Evolutionary conservation across 2,888 invertebrate genomes (phyloP), one percentile per base, ranked within the genome.

Genomic region (Fabriciana adippe): DNA sequence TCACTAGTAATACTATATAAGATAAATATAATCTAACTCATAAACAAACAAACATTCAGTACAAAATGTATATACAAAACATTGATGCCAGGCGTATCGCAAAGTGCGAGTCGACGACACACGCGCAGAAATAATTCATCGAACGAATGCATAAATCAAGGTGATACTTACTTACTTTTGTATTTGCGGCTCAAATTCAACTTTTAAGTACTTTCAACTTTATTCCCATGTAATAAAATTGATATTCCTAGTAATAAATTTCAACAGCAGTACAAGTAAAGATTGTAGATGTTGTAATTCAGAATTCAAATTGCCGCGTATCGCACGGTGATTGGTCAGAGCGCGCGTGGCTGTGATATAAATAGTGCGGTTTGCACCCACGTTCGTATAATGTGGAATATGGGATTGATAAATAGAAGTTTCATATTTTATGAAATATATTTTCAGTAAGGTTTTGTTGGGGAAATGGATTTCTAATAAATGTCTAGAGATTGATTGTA

Each of bases 91-190:
- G 81, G 79, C 66, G 55, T 86, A 89, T 85, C 87, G 78, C 75
- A 73, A 80, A 85, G 81, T 80, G 84, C 78, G 81, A 84, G 79
- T 79, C 82, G 84, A 82, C 85, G 88, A 86, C 88, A 83, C 78
- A 83, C 81, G 81, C 78, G 77, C 75, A 75, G 78, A 84, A 85
- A 91, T 91, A 90, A 90, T 86, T 91, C 89, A 92, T 91, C 85
- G 90, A 89, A 91, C 86, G 79, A 84, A 88, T 85, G 82, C 88
- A 90, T 92, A 90, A 91, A 91, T 92, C 90, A 92, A 86, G 87
- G 81, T 85, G 84, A 86, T 85, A 85, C 82, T 79, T 78, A 79
- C 81, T 81, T 82, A 76, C 74, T 75, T 75, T 72, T 53, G 50
- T 41, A 56, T 63, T 59, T 21, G 35, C 68, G 57, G 55, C 57